These are phyloP conservation scores for Hypomecis atomaria DNA, from an alignment of 2,888 invertebrate species.

Conservation along the genomic window DNA sequence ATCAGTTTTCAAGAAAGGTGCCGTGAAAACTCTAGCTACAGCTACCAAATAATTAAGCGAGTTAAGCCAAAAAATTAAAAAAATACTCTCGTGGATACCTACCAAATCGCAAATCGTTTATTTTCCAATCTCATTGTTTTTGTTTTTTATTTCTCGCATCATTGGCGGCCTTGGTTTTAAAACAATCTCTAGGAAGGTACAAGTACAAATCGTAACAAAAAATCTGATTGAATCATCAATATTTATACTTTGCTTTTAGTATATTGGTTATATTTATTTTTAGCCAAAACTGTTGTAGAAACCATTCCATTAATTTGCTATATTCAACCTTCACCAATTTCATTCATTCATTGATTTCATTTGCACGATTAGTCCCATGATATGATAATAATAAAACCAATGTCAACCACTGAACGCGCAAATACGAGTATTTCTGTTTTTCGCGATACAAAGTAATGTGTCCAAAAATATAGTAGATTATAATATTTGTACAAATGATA, in stretches of 20 bases:
- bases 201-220: constrained; percentile 6
- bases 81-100: constrained; percentile 33
- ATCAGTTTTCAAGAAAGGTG: neutral
- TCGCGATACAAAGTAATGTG: no score
- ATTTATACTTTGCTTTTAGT: constrained; percentile 4
- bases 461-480: no score
- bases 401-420: no score
- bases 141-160: constrained; percentile 65
- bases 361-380: no score
- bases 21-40: neutral
- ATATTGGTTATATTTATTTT: no score
- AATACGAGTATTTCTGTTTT: no score
- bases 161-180: constrained; percentile 60
- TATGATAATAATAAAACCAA: no score
- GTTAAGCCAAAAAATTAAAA: constrained; percentile 22
- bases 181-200: constrained; percentile 22
- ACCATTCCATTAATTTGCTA: no score
- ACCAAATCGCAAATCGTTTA: constrained; percentile 40
- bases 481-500: no score
- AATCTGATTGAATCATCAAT: constrained; percentile 14
- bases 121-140: constrained; percentile 56
- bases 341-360: no score
- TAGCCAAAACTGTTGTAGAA: no score
- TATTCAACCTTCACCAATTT: no score
- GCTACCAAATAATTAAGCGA: neutral